Evolutionary conservation across 2,113 vertebrate genomes (phyloP).

Genomic region (Carollia perspicillata): DNA sequence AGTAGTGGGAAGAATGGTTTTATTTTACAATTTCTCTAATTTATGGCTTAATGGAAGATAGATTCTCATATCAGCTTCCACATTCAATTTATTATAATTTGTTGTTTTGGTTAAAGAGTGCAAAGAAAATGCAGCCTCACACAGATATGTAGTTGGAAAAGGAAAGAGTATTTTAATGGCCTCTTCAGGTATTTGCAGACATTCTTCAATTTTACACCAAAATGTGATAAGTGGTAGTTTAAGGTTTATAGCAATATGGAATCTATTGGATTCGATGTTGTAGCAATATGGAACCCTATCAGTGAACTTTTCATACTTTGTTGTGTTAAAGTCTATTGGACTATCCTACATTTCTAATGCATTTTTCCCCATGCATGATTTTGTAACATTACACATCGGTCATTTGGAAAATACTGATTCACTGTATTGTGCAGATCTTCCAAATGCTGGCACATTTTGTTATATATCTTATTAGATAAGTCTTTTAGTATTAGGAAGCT

Average conservation of each 20-base stretch:
- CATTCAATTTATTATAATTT: not conserved
- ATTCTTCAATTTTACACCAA: not conserved
- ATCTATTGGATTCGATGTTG: not conserved
- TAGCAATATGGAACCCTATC: not conserved
- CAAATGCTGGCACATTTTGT: not conserved
- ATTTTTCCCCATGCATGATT: not conserved
- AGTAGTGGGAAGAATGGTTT: constrained; percentile 1
- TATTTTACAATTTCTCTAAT: not conserved
- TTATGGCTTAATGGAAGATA: not conserved
- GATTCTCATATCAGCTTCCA: not conserved
- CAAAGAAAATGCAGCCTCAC: not conserved
- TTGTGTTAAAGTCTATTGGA: not conserved
- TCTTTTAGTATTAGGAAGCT: not conserved
- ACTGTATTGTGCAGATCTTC: not conserved
- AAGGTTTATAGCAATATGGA: not conserved
- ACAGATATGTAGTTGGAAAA: not conserved
- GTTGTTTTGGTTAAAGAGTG: not conserved
- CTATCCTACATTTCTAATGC: not conserved
- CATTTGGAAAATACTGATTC: not conserved
- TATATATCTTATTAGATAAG: not conserved
- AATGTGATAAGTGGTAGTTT: not conserved
- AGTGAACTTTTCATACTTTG: not conserved
- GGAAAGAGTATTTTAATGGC: not conserved
- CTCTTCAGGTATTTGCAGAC: not conserved
- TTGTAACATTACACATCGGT: not conserved